Evolutionary conservation across 2,113 vertebrate genomes (phyloP).

Genomic region (Nothobranchius furzeri): DNA sequence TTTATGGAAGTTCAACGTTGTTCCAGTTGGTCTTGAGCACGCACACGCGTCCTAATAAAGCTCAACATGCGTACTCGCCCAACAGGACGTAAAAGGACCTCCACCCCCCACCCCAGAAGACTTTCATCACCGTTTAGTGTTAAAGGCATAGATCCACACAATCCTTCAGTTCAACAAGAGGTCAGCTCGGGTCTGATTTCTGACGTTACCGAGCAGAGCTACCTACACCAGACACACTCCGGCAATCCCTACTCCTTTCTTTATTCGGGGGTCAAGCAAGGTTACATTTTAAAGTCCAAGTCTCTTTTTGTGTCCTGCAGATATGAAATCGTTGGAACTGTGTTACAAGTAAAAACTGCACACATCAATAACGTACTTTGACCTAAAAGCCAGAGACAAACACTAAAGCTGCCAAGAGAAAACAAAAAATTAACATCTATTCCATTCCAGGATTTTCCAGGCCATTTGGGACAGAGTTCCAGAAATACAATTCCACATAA

Average conservation of each 20-base stretch:
- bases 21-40: background rate
- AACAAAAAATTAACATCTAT: background rate
- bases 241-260: background rate
- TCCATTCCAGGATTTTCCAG: background rate
- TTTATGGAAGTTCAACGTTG: background rate
- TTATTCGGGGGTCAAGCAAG: background rate
- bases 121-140: slow-evolving; percentile 25
- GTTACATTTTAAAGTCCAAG: background rate
- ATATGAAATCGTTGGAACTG: background rate
- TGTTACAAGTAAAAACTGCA: background rate
- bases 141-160: slow-evolving; percentile 47
- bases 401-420: background rate
- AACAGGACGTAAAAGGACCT: slow-evolving; percentile 10
- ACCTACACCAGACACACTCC: background rate
- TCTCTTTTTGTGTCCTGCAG: background rate
- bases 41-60: slow-evolving; percentile 7
- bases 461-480: background rate
- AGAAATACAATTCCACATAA: background rate
- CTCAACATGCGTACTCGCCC: too few relatives aligned
- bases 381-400: slow-evolving; percentile 1
- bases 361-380: background rate
- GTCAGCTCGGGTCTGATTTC: slow-evolving; percentile 23
- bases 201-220: slow-evolving; percentile 6
- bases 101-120: background rate
- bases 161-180: slow-evolving; percentile 48